phyloP scores from a whole-genome alignment of 2,113 vertebrate species.

The Lates calcarifer region DNA sequence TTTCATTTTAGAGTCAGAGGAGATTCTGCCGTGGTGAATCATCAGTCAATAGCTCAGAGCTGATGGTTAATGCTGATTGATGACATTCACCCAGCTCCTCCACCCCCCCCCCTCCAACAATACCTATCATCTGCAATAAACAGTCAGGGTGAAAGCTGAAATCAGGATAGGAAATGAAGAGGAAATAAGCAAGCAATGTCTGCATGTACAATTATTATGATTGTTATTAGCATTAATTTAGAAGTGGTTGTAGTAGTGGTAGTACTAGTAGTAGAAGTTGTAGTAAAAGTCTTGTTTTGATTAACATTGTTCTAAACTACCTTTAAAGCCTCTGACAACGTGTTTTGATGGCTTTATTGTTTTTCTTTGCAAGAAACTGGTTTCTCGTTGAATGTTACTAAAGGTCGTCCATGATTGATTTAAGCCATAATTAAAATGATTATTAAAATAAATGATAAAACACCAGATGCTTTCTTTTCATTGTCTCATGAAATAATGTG shows the following conservation, averaged over 20 bases:
- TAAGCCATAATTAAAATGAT: conserved; percentile 68
- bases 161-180: conserved; percentile 21
- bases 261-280: background rate
- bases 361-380: conserved; percentile 41
- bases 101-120: conserved; percentile 13
- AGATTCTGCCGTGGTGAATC: conserved; percentile 76
- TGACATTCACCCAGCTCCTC: conserved; percentile 75
- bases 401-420: conserved; percentile 69
- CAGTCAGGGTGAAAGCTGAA: conserved; percentile 20
- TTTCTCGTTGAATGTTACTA: conserved; percentile 34
- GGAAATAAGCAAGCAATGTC: background rate
- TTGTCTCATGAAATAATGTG: conserved; percentile 54
- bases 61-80: conserved; percentile 84
- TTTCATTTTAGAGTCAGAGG: conserved; percentile 83
- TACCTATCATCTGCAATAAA: conserved; percentile 52
- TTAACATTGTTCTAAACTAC: conserved; percentile 4
- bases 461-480: conserved; percentile 43
- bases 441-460: conserved; percentile 64
- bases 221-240: background rate
- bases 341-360: conserved; percentile 58
- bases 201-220: background rate
- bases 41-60: conserved; percentile 84
- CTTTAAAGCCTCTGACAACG: conserved; percentile 21
- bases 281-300: background rate
- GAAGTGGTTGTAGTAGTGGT: background rate